Conservation (phyloP, 2,113 vertebrate genomes). For the Cephalopterus ornatus region DNA sequence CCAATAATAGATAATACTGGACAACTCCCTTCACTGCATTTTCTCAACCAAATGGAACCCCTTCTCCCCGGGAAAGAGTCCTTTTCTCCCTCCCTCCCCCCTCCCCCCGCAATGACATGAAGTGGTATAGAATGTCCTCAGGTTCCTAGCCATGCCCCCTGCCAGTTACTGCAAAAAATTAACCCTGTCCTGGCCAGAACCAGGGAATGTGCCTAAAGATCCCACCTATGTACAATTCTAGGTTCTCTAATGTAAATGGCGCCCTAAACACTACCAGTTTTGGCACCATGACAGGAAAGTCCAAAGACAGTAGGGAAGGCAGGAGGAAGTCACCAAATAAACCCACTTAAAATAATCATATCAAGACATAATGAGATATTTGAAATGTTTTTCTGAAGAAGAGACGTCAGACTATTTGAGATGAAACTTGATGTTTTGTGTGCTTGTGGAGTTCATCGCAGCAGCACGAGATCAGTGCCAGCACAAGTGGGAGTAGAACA, state of each 20-base stretch:
- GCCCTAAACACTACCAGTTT: background rate
- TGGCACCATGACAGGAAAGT: background rate
- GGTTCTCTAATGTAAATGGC: background rate
- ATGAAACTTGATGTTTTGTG: background rate
- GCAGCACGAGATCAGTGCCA: background rate
- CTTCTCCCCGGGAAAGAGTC: background rate
- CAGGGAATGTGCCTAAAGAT: background rate
- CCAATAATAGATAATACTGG: fast-evolving
- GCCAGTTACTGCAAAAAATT: background rate
- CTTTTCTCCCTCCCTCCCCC: background rate
- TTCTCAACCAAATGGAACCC: background rate
- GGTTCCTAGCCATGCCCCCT: too few species aligned
- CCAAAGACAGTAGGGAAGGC: background rate
- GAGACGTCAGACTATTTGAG: background rate
- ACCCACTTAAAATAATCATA: background rate
- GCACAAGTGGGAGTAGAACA: background rate
- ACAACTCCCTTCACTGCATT: background rate
- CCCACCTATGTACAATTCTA: background rate
- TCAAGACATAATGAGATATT: background rate
- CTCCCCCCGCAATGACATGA: background rate
- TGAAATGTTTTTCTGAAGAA: background rate
- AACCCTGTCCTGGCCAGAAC: background rate
- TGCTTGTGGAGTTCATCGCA: background rate
- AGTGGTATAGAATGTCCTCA: background rate
- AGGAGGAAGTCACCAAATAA: background rate